Evolutionary conservation across 2,888 invertebrate genomes (phyloP), one percentile per base, ranked within the genome.

Genomic region (Agrilus cyanescens): DNA sequence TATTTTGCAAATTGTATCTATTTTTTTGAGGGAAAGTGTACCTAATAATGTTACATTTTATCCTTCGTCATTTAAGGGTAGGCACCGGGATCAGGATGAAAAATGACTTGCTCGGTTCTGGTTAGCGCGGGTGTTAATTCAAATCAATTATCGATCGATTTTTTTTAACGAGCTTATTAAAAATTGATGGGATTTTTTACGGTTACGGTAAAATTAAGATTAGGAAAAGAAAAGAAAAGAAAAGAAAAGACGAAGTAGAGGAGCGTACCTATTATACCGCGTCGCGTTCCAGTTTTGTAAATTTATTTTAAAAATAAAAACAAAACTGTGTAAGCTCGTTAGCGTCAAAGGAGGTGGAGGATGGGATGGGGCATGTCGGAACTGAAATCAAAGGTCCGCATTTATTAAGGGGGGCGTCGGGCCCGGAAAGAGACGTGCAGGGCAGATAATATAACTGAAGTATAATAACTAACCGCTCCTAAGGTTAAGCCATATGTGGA

Each of bases 401-500:
- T 51, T 52, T 54, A 49, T 50, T 46, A 46, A 46, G 44, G 51
- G 25, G 25, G 25, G 25, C 25, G 50, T 49, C 50, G 51, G 51
- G 51, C 58, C 60, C 59, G 61, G 59, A 61, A 55, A 53, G 59
- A 59, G 25, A 25, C 25, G 25, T 25, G 25, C 8, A 25, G 25
- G 25, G 25, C 8, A 25, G 25, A 25, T 25, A 25, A 25, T 25
- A 25, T 25, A 25, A 25, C 25, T 25, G 25, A 25, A 25, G 25
- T 58, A 58, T 60, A 59, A 59, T 61, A 59, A 61, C 58, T 57
- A 58, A 56, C 58, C 57, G 25, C 25, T 8, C 25, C 10, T 25
- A 53, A 57, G n/a, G 56, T 54, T 57, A 57, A 55, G 52, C 61
- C 60, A 60, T 60, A 61, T 61, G 60, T 56, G 60, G 44, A 46